These are phyloP conservation scores for Omphaloscelis lunosa DNA, from an alignment of 2,888 invertebrate genomes.

Conservation along the genomic window DNA sequence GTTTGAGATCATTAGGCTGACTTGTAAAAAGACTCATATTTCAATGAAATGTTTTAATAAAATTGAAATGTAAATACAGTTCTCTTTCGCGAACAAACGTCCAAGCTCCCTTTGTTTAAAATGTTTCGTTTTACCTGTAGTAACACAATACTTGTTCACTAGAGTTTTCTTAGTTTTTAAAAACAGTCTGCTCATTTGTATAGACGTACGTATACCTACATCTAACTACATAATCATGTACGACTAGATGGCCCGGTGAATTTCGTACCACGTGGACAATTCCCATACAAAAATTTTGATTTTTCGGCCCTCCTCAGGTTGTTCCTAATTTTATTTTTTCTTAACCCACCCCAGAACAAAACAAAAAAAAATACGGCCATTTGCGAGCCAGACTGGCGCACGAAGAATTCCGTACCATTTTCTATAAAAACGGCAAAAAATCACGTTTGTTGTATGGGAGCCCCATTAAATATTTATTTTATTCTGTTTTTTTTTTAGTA, in stretches of 20 bases:
- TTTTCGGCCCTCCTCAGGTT: too few species aligned
- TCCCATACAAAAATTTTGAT: too few species aligned
- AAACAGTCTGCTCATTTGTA: conserved; percentile 10
- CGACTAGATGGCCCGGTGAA: neutral
- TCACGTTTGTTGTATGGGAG: too few species aligned
- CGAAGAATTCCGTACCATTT: too few species aligned
- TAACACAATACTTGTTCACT: conserved; percentile 36
- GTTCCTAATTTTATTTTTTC: too few species aligned
- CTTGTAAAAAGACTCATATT: conserved; percentile 20
- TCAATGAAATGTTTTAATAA: conserved; percentile 27
- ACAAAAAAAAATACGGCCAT: too few species aligned
- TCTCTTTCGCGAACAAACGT: conserved; percentile 34
- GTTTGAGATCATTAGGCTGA: conserved; percentile 22
- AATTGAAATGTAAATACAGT: conserved; percentile 38
- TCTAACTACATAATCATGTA: neutral
- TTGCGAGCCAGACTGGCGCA: too few species aligned
- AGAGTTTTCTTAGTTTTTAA: conserved; percentile 42
- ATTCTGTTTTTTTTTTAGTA: too few species aligned
- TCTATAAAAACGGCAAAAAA: too few species aligned
- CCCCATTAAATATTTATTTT: too few species aligned
- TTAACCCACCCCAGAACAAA: too few species aligned
- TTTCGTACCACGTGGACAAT: too few species aligned
- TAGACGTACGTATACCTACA: neutral
- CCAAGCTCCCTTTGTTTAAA: conserved; percentile 40
- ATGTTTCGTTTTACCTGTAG: conserved; percentile 46